Percentiles rank a stretch among this genome's conserved stretches.
These are phyloP conservation scores for Euplagia quadripunctaria DNA, from an alignment of 2,888 invertebrate species.

Conservation along the genomic window DNA sequence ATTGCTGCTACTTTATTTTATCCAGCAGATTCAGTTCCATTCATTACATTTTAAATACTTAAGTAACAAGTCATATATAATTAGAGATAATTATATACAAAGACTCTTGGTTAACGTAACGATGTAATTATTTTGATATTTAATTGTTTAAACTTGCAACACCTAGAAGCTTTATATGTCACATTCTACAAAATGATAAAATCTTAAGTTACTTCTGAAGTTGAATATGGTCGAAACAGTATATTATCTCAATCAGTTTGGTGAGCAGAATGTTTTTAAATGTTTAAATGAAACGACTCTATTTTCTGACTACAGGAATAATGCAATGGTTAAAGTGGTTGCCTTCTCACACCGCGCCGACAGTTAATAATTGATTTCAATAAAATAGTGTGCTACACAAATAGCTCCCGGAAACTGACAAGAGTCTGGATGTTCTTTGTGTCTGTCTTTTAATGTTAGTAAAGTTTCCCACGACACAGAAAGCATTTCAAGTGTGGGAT, in stretches of 20 bases:
- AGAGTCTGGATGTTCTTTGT: too few relatives aligned
- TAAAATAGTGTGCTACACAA: too few relatives aligned
- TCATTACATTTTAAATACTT: background rate
- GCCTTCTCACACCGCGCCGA: too few relatives aligned
- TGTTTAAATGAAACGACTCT: too few relatives aligned
- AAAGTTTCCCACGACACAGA: too few relatives aligned
- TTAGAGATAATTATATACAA: background rate
- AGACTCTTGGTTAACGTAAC: background rate
- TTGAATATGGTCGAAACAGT: background rate
- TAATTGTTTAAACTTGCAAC: background rate
- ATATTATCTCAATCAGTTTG: background rate
- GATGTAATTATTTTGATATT: background rate
- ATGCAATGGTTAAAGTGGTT: too few relatives aligned
- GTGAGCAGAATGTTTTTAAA: too few relatives aligned
- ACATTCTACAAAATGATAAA: background rate
- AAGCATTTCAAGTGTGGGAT: too few relatives aligned
- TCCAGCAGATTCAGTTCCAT: background rate
- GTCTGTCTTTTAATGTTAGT: too few relatives aligned
- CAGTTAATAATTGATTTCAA: too few relatives aligned
- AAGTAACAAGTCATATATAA: background rate
- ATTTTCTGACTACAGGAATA: too few relatives aligned
- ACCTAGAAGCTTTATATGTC: background rate
- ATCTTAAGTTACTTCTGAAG: background rate
- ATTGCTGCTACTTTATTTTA: conserved; percentile 39
- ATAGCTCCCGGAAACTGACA: too few relatives aligned